A percentile compares a stretch with the other conserved stretches of the same genome.
These are phyloP conservation scores for Andrena bicolor DNA, from an alignment of 2,888 invertebrate species.

Conservation along the genomic window DNA sequence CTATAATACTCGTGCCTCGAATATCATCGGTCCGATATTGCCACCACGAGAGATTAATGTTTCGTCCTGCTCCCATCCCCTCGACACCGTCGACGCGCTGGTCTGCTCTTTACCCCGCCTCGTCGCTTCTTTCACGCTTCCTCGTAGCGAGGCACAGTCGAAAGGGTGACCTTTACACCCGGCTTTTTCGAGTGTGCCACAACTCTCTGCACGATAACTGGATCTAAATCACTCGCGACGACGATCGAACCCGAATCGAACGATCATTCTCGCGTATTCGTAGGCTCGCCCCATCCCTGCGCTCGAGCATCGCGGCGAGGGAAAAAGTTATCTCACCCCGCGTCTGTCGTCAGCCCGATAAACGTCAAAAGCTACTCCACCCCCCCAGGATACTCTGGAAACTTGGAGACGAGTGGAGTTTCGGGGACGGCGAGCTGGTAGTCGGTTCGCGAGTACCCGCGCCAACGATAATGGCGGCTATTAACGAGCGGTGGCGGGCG, in stretches of 20 bases:
- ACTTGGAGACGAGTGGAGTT: constrained; percentile 64
- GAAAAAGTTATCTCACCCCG: constrained; percentile 13
- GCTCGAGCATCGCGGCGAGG: neutral
- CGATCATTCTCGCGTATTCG: neutral
- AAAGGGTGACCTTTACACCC: too few species aligned
- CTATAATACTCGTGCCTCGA: constrained; percentile 83
- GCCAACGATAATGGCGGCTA: constrained; percentile 83
- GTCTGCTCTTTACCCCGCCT: neutral
- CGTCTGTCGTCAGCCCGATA: constrained; percentile 60
- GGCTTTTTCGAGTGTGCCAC: too few species aligned
- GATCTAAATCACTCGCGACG: neutral
- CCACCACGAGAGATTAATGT: constrained; percentile 84
- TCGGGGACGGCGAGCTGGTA: constrained; percentile 33
- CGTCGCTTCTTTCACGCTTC: neutral
- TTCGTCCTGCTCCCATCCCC: constrained; percentile 71
- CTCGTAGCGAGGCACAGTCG: neutral
- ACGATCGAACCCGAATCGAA: neutral
- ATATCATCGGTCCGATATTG: constrained; percentile 83
- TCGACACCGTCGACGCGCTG: neutral
- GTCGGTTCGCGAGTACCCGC: constrained; percentile 54
- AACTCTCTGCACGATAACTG: too few species aligned
- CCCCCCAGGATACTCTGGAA: constrained; percentile 37
- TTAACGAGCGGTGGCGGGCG: constrained; percentile 82
- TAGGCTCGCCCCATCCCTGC: neutral
- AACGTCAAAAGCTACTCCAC: constrained; percentile 57